Evolutionary conservation across 2,113 vertebrate species (phyloP).

Genomic region (Pedetes capensis): DNA sequence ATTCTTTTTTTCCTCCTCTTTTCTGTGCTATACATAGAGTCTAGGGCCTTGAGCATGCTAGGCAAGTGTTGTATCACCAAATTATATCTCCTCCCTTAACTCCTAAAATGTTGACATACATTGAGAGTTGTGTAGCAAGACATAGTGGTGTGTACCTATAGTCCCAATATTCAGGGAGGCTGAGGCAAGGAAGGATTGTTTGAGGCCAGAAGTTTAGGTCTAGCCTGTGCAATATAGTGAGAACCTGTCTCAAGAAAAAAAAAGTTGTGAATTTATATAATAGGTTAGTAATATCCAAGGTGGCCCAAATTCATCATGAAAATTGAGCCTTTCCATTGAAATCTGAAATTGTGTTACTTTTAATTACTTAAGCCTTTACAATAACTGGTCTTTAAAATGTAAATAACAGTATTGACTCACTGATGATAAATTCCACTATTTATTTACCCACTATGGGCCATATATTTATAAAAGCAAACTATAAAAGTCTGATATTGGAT

Average conservation of each 20-base stretch:
- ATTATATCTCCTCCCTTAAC: too few species aligned
- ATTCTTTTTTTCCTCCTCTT: too few species aligned
- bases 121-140: background rate
- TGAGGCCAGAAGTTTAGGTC: background rate
- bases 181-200: background rate
- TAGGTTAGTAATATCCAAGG: background rate
- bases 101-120: too few species aligned
- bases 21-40: too few species aligned
- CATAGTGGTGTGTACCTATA: too few species aligned
- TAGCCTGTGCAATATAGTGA: background rate
- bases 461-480: background rate
- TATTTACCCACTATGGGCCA: background rate
- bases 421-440: slow-evolving; percentile 23
- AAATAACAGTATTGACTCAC: background rate
- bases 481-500: background rate
- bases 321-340: background rate
- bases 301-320: background rate
- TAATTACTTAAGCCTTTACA: slow-evolving; percentile 30
- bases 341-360: background rate
- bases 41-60: too few species aligned
- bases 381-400: slow-evolving; percentile 21
- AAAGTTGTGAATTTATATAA: background rate
- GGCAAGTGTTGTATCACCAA: too few species aligned
- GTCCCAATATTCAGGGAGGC: background rate
- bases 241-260: background rate